These are phyloP conservation scores for Macropus fuliginosus DNA, from an alignment of 2,797 vertebrate genomes.

Conservation along the genomic window DNA sequence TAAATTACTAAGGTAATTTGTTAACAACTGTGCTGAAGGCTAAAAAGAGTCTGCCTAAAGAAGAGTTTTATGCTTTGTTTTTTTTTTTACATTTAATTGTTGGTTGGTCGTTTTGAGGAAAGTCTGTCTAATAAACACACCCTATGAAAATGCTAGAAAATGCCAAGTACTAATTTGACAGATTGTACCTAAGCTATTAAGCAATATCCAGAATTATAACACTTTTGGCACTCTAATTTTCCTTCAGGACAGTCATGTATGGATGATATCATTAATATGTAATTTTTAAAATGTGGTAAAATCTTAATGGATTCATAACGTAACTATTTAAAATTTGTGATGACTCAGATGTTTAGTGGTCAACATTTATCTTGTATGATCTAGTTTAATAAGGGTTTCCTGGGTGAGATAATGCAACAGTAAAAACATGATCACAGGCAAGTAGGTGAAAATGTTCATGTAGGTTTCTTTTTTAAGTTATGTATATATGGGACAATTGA, in stretches of 20 bases:
- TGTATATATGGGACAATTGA: neutral
- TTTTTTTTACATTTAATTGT: neutral
- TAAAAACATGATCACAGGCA: constrained; percentile 5
- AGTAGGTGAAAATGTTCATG: neutral
- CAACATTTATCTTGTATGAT: neutral
- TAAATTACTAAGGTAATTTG: constrained; percentile 6
- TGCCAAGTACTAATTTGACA: neutral
- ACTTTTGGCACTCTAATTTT: neutral
- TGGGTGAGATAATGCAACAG: neutral
- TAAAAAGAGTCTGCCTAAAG: neutral
- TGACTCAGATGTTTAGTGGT: neutral
- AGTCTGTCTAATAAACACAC: neutral
- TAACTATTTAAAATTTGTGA: constrained; percentile 28
- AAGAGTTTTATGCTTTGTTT: constrained; percentile 5
- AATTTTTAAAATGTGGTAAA: constrained; percentile 19
- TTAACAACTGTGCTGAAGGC: neutral
- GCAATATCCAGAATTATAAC: neutral
- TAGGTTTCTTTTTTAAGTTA: constrained; percentile 17
- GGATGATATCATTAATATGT: constrained; percentile 27
- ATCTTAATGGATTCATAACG: constrained; percentile 18
- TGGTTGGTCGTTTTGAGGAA: neutral
- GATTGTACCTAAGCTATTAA: neutral
- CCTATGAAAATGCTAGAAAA: neutral
- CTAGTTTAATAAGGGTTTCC: neutral
- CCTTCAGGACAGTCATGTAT: neutral